Evolutionary conservation across 2,113 vertebrate genomes (phyloP), one percentile per base, ranked within the genome.

Genomic region (Vicugna pacos): DNA sequence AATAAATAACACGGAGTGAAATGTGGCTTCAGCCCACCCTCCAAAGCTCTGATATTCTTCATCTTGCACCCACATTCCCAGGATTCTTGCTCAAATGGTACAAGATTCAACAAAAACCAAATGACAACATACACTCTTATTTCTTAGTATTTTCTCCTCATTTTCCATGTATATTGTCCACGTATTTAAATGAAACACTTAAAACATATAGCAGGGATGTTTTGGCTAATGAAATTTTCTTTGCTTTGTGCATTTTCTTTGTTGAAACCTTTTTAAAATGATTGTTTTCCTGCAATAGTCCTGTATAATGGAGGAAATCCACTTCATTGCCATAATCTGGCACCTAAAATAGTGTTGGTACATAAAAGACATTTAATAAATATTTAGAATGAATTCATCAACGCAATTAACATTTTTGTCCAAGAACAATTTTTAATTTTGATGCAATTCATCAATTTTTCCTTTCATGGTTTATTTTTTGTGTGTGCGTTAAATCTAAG

Each of bases 381-480:
- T 54, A 89, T 38, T 62, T 91, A 38, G 26, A 80, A 76, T 95
- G 19, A 75, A 60, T 93, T 73, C 87, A 67, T 88, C 50, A 64
- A 69, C 64, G 16, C 17, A 79, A 67, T 24, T 76, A 20, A 86
- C 46, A 86, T 60, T 89, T 88, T 75, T 62, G 84, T 65, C 58
- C 52, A 73, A 58, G 14, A 93, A 13, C 17, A 62, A 38, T 46
- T 79, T 76, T 89, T 42, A 70, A 94, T 85, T 97, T 92, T 84
- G 28, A 62, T 75, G 24, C 35, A 69, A 0, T 77, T 92, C 22
- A 76, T 58, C 76, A 14, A 16, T 48, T 81, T 81, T 80, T 72
- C 42, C n/a, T 85, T 86, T 83, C 93, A 38, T 75, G 20, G 1
- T 79, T 32, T 89, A 52, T n/a, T 73, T 76, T 42, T 72, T 72